Percentiles rank a stretch among this genome's conserved stretches.
Evolutionary conservation across 2,113 vertebrate species (phyloP).

Genomic region (Eretmochelys imbricata): DNA sequence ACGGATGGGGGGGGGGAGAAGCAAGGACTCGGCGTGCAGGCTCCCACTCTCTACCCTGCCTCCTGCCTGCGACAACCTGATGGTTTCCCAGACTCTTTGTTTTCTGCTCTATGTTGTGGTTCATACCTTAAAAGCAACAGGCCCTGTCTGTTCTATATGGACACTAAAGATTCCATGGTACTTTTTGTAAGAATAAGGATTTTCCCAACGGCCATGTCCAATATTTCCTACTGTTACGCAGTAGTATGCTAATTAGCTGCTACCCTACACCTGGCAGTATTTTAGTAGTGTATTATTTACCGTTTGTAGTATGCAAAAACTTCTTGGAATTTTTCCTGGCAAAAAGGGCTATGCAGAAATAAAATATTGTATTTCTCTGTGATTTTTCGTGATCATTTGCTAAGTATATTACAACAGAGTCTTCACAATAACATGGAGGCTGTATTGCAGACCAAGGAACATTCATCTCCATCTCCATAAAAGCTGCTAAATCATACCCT

Average conservation of each 20-base stretch:
- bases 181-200: not conserved
- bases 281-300: not conserved
- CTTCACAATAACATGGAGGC: not conserved
- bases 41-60: too few relatives aligned
- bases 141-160: not conserved
- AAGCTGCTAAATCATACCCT: not conserved
- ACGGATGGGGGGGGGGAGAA: too few relatives aligned
- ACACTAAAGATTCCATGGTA: not conserved
- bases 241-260: not conserved
- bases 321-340: not conserved
- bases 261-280: not conserved
- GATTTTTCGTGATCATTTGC: not conserved
- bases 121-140: rapidly evolving
- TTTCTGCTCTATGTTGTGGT: not conserved
- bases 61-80: too few relatives aligned
- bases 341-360: not conserved
- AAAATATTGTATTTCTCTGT: not conserved
- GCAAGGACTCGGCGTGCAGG: too few relatives aligned
- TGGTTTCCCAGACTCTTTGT: not conserved
- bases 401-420: not conserved
- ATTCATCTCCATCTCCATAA: not conserved
- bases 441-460: not conserved
- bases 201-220: not conserved
- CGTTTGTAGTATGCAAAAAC: too few relatives aligned
- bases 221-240: not conserved